A percentile compares a stretch with the other conserved stretches of the same genome.
phyloP scores from a whole-genome alignment of 2,797 vertebrate species.

The Pelodytes ibericus region DNA sequence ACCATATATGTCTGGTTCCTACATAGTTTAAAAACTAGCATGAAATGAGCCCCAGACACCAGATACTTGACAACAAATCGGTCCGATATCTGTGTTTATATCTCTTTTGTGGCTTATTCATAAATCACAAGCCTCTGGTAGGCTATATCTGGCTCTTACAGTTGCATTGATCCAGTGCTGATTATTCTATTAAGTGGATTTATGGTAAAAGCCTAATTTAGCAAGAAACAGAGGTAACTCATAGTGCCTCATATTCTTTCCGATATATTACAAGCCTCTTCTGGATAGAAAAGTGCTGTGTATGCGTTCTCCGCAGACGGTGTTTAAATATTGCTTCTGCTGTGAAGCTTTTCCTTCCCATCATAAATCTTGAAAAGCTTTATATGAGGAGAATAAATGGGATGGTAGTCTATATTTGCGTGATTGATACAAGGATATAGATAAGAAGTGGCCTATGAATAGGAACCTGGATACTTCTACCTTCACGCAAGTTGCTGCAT shows the following conservation, averaged over 20 bases:
- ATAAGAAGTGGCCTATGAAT: too few relatives aligned
- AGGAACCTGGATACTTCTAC: too few relatives aligned
- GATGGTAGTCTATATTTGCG: too few relatives aligned
- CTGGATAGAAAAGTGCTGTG: constrained; percentile 10
- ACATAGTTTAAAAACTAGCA: too few relatives aligned
- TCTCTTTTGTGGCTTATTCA: not conserved
- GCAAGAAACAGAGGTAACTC: constrained; percentile 3
- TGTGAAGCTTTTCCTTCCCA: not conserved
- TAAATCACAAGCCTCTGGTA: not conserved
- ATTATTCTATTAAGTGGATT: constrained; percentile 35
- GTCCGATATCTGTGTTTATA: not conserved
- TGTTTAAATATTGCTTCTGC: not conserved
- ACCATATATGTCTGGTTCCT: too few relatives aligned
- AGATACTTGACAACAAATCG: too few relatives aligned
- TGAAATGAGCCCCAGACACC: too few relatives aligned
- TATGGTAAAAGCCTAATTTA: constrained; percentile 25
- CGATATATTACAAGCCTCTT: constrained; percentile 22
- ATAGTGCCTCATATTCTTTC: not conserved
- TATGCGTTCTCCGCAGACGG: not conserved
- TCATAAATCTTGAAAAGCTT: not conserved
- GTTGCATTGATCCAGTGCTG: constrained; percentile 5
- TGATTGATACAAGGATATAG: too few relatives aligned
- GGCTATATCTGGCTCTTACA: not conserved
- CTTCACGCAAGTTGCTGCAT: too few relatives aligned
- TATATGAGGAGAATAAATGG: too few relatives aligned